These are phyloP conservation scores for Falco novaeseelandiae DNA, from an alignment of 2,797 vertebrate species.

Conservation along the genomic window DNA sequence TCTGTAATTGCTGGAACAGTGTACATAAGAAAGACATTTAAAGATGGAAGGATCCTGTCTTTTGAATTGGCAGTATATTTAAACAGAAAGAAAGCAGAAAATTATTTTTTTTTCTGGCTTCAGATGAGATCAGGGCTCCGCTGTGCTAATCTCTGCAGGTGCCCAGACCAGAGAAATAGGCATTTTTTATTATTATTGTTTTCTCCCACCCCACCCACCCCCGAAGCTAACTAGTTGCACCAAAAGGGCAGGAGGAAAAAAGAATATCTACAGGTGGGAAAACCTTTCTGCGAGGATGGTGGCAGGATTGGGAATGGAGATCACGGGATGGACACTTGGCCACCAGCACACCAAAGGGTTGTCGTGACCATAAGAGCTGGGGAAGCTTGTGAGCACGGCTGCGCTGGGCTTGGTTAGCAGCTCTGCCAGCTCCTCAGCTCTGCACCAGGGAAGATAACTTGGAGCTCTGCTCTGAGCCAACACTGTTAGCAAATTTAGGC, in stretches of 20 bases:
- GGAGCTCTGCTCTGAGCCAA: background rate
- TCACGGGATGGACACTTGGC: background rate
- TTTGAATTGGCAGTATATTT: slow-evolving; percentile 16
- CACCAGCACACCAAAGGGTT: background rate
- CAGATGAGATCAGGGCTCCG: background rate
- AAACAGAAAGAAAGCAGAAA: slow-evolving; percentile 53
- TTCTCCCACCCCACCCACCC: no score
- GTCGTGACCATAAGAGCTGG: background rate
- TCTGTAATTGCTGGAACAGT: rapidly evolving
- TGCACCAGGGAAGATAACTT: background rate
- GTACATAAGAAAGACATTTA: background rate
- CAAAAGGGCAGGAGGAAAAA: background rate
- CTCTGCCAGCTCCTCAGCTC: background rate
- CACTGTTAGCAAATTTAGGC: rapidly evolving
- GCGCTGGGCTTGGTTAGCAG: background rate
- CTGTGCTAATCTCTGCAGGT: background rate
- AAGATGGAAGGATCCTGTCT: slow-evolving; percentile 20
- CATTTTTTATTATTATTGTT: background rate
- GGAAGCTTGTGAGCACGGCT: background rate
- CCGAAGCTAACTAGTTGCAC: background rate
- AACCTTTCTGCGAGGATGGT: background rate
- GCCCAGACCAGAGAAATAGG: background rate
- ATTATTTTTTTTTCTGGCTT: slow-evolving; percentile 19
- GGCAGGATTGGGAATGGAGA: background rate
- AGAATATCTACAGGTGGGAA: background rate